Conservation (phyloP, 2,113 vertebrate genomes). For the Egretta garzetta region DNA sequence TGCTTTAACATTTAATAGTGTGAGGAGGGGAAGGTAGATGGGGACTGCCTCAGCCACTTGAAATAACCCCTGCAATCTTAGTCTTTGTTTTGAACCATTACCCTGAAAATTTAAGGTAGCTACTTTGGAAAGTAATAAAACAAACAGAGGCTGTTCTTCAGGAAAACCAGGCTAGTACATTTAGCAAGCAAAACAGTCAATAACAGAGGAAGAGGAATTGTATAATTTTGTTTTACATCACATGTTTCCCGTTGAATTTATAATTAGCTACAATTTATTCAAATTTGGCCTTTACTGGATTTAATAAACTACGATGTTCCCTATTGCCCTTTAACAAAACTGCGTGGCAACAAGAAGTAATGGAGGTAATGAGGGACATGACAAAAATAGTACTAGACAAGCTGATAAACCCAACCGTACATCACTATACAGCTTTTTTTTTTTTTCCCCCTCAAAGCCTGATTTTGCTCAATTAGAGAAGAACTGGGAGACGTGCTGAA, state of each 20-base stretch:
- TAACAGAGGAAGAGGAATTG: not conserved
- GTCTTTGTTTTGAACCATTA: not conserved
- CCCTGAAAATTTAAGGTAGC: not conserved
- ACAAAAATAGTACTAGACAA: not conserved
- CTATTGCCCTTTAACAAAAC: slow-evolving; percentile 24
- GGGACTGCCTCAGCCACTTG: not conserved
- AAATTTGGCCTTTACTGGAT: slow-evolving; percentile 37
- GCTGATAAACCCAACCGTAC: not conserved
- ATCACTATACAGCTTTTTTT: not conserved
- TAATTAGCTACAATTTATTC: slow-evolving; percentile 49
- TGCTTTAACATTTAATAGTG: not conserved
- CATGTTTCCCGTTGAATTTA: slow-evolving; percentile 30
- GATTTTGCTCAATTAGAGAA: not conserved
- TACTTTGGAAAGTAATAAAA: not conserved
- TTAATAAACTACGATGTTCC: not conserved
- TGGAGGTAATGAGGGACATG: not conserved
- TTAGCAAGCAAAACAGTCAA: not conserved
- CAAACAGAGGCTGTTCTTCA: not conserved
- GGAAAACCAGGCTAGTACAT: not conserved
- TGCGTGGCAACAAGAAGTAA: not conserved
- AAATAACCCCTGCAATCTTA: not conserved
- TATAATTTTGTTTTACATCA: not conserved
- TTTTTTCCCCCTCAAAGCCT: not conserved
- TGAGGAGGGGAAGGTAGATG: not conserved
- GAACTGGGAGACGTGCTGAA: not conserved